These are phyloP conservation scores for Furcifer pardalis DNA, from an alignment of 2,797 vertebrate species.

Conservation along the genomic window DNA sequence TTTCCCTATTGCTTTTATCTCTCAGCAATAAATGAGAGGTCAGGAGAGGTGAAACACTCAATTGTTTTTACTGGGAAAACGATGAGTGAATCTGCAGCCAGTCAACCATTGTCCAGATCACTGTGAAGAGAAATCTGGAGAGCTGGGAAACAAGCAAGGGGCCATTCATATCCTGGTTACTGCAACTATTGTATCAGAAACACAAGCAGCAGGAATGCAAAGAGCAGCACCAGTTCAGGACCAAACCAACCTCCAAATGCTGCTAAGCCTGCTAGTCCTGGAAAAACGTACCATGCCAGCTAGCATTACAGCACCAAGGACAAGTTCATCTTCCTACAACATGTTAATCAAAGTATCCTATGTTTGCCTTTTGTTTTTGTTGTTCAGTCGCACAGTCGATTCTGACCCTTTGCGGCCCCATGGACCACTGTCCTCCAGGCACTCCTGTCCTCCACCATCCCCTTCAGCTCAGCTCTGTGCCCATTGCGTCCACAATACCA, in stretches of 20 bases:
- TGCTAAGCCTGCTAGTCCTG: not conserved
- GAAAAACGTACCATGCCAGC: not conserved
- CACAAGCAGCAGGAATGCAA: slow-evolving; percentile 23
- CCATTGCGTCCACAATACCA: no score
- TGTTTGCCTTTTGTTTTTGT: no score
- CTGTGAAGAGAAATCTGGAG: slow-evolving; percentile 12
- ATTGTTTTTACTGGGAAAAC: slow-evolving; percentile 23
- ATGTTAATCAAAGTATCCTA: not conserved
- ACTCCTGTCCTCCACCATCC: no score
- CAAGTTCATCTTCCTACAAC: not conserved
- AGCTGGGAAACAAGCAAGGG: slow-evolving; percentile 21
- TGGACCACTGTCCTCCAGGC: no score
- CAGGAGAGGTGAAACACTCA: not conserved
- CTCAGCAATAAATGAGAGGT: slow-evolving; percentile 2
- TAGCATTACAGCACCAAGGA: not conserved
- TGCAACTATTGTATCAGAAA: slow-evolving; percentile 18
- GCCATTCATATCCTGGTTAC: slow-evolving; percentile 24
- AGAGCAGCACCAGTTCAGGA: not conserved
- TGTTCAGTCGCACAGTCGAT: no score
- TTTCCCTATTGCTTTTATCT: slow-evolving; percentile 18
- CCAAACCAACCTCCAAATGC: not conserved
- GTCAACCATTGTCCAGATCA: slow-evolving; percentile 18
- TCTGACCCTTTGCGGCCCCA: no score
- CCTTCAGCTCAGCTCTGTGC: no score
- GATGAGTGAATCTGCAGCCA: slow-evolving; percentile 4